Evolutionary conservation across 2,797 vertebrate species (phyloP), one percentile per base, ranked within the genome.

Genomic region (Paedocypris micromegethes): DNA sequence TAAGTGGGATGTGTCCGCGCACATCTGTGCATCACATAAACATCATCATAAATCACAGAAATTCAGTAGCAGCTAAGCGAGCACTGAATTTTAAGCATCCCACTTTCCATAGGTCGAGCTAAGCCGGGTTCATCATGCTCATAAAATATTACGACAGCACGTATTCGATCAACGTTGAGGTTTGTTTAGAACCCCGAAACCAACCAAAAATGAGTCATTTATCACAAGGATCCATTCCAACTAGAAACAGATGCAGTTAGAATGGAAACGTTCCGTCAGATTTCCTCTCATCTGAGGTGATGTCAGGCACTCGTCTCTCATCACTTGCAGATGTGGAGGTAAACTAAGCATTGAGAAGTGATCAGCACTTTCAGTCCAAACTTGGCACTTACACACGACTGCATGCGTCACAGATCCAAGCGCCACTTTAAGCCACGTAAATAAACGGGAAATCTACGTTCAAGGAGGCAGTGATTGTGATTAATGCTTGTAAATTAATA

Each of bases 11-110:
- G 76, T 77, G 53, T 75, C 60, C 73, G 80, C 45, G 69, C 72
- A 68, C 83, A 86, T 83, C 85, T 84, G 82, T 67, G 54, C 66
- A 78, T 75, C 72, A 84, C 83, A 84, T 84, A 87, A 87, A 88
- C 83, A 84, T 41, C 55, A 47, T 44, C 68, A 76, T 58, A 54
- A 64, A 66, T 49, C 39, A 5, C 42, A 40, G 41, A 42, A 60
- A 4, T 60, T 55, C 44, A 55, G 45, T 54, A 64, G 42, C 5
- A 66, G 56, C 57, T 47, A 49, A 62, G 58, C 1, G 23, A 66
- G 52, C 8, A 37, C 5, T n/a, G 9, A 4, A 7, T 62, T 58
- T 52, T 44, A 23, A 3, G 45, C 58, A 58, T 71, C 73, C 59
- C 45, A 62, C 9, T 49, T 39, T 45, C 51, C 9, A 6, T 55